These are phyloP conservation scores for Papilio aristodemus DNA, from an alignment of 1,140 invertebrate genomes.

Conservation along the genomic window DNA sequence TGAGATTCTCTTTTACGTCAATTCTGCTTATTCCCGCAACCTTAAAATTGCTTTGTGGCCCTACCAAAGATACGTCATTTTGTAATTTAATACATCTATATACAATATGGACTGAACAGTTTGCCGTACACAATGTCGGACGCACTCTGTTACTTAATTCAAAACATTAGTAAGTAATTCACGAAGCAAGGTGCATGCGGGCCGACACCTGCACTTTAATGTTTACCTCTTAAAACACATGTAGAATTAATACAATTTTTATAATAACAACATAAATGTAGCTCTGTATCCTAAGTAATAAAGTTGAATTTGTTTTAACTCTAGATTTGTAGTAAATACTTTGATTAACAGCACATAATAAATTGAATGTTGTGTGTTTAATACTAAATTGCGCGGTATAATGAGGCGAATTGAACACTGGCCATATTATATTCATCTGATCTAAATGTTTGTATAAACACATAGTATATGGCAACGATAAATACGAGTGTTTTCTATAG, in stretches of 20 bases:
- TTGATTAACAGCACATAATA: constrained; percentile 29
- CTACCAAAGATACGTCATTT: neutral
- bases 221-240: constrained; percentile 39
- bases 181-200: constrained; percentile 58
- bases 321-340: neutral
- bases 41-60: neutral
- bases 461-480: no score
- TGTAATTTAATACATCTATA: neutral
- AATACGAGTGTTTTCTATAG: no score
- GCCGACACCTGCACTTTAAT: constrained; percentile 42
- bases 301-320: constrained; percentile 38
- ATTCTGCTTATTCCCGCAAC: no score
- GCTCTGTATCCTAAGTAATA: constrained; percentile 28
- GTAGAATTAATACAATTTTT: constrained; percentile 34
- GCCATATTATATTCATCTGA: neutral
- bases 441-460: neutral
- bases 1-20: no score
- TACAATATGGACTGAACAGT: neutral
- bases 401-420: neutral
- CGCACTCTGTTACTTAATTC: constrained; percentile 41
- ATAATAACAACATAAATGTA: constrained; percentile 27
- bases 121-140: constrained; percentile 30
- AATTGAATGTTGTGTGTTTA: constrained; percentile 23
- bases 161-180: constrained; percentile 45
- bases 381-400: constrained; percentile 16